Evolutionary conservation across 1,140 invertebrate genomes (phyloP).

Genomic region (Meloidogyne floridensis): DNA sequence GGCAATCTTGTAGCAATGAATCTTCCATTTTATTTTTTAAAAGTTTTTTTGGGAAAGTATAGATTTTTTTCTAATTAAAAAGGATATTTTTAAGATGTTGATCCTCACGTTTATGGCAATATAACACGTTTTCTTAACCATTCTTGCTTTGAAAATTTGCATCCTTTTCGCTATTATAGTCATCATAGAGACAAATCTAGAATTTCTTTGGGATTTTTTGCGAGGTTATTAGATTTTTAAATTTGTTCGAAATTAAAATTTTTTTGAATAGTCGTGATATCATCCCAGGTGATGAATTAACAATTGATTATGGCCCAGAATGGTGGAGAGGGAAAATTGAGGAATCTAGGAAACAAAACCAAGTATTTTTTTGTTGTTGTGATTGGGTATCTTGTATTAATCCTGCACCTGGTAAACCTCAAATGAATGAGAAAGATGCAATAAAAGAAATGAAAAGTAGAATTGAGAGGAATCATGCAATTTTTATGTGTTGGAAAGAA

Average conservation of each 20-base stretch:
- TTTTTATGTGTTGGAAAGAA: conserved; percentile 20
- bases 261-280: conserved; percentile 36
- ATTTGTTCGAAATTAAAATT: neutral
- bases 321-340: conserved; percentile 37
- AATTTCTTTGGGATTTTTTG: conserved; percentile 34
- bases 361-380: conserved; percentile 30
- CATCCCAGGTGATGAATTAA: conserved; percentile 40
- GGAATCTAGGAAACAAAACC: neutral
- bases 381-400: conserved; percentile 37
- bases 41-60: neutral
- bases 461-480: conserved; percentile 16
- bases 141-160: conserved; percentile 38
- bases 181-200: conserved; percentile 31
- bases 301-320: conserved; percentile 40
- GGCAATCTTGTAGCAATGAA: no score
- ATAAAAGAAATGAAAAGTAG: conserved; percentile 13
- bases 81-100: conserved; percentile 26
- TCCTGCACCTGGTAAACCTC: conserved; percentile 34
- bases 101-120: conserved; percentile 38
- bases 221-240: conserved; percentile 11
- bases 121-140: conserved; percentile 45
- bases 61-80: neutral
- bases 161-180: conserved; percentile 40
- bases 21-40: no score
- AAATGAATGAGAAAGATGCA: conserved; percentile 19